Base-by-base conservation (phyloP, 2,888 invertebrate species). In the Drosophila gaucha region DNA sequence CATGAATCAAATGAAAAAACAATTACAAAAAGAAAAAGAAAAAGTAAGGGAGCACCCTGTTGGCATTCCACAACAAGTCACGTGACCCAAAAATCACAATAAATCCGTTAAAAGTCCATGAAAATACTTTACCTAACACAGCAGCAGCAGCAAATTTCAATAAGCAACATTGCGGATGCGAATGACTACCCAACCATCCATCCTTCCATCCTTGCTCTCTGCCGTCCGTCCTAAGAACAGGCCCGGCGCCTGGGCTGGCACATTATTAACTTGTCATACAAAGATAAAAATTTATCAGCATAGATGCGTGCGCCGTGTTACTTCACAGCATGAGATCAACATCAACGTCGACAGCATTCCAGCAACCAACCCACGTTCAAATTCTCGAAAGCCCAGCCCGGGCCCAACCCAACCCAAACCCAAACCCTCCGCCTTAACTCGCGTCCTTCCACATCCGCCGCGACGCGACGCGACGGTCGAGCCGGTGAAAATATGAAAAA, bases 211-310 rank as follows among this genome's bases (percentile, higher is more conserved):
- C n/a, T 31, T 3, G 22, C 28, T 8, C 16, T 28, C 28, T n/a
- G 30, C 33, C 26, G 20, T 12, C 41, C 2, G 41, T 28, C 12
- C 24, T 12, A 16, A 6, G 36, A 24, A n/a, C n/a, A 26, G 28
- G 31, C 28, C 43, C 65, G 80, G 65, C 75, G 79, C 73, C 74
- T 74, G 70, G 70, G 62, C 70, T 69, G 74, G 73, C 69, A 73
- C 85, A 84, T 87, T 89, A 90, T 90, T 88, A 90, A 86, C 85
- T 83, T 90, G 90, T 90, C 90, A 90, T 89, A 86, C 80, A 76
- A 71, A 82, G 84, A 89, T 89, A 89, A 88, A 86, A 88, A 89
- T 89, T 80, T 86, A 88, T 90, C 84, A 85, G 80, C 80, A 55
- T 72, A 83, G 77, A 79, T 82, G 74, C 78, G 82, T 77, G 68